Evolutionary conservation across 2,797 vertebrate species (phyloP).

Genomic region (Sphenopsis melanotis): DNA sequence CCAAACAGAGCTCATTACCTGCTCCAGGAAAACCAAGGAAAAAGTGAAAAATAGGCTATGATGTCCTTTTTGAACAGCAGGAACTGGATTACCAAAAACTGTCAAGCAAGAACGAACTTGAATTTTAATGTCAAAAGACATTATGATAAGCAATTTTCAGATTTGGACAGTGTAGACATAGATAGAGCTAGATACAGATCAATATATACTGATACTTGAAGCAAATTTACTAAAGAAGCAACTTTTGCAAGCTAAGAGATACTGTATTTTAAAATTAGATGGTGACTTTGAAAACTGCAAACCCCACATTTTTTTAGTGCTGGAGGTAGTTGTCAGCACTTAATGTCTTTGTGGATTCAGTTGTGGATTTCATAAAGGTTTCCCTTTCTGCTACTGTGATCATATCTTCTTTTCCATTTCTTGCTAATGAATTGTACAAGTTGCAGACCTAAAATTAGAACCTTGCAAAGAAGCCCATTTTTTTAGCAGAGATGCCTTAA

Average conservation of each 20-base stretch:
- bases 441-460: neutral
- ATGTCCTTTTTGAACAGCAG: neutral
- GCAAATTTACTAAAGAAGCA: neutral
- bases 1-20: neutral
- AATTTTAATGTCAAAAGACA: neutral
- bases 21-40: neutral
- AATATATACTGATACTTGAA: neutral
- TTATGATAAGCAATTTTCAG: neutral
- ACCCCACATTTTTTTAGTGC: neutral
- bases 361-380: neutral
- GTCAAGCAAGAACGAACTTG: neutral
- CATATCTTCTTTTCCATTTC: neutral
- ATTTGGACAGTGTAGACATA: neutral
- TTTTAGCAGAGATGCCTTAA: neutral
- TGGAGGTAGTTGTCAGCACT: neutral
- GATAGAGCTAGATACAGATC: neutral
- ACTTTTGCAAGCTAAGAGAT: neutral
- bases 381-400: neutral
- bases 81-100: neutral
- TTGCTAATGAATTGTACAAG: neutral
- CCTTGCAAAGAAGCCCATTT: neutral
- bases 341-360: neutral
- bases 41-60: neutral
- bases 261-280: neutral
- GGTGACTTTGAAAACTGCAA: neutral